These are phyloP conservation scores for Drosophila kuntzei DNA, from an alignment of 2,888 invertebrate genomes.

Conservation along the genomic window DNA sequence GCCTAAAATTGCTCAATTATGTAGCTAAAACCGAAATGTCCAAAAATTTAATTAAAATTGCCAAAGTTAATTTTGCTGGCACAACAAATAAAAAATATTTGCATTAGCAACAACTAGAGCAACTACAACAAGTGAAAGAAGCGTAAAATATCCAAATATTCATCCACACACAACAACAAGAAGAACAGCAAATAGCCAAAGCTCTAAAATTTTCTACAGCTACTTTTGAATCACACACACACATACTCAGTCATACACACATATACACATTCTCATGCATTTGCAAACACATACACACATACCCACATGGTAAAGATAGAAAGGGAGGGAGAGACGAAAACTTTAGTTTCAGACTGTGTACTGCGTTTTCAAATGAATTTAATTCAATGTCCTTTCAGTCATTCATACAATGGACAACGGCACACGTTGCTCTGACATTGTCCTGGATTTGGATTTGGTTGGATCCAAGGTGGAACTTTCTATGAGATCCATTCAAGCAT, in stretches of 20 bases:
- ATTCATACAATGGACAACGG: slow-evolving; percentile 69
- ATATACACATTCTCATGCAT: not conserved
- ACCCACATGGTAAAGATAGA: not conserved
- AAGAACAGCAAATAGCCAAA: slow-evolving; percentile 35
- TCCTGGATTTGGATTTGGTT: slow-evolving; percentile 56
- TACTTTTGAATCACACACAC: slow-evolving; percentile 46
- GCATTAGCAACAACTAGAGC: slow-evolving; percentile 28
- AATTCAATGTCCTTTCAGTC: slow-evolving; percentile 81
- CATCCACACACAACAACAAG: slow-evolving; percentile 40
- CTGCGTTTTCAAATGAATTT: slow-evolving; percentile 77
- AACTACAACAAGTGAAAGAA: slow-evolving; percentile 49
- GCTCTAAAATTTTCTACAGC: slow-evolving; percentile 40
- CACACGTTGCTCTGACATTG: slow-evolving; percentile 62
- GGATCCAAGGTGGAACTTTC: slow-evolving; percentile 66
- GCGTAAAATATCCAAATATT: slow-evolving; percentile 70
- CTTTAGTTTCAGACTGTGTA: slow-evolving; percentile 68
- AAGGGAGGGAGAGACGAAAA: slow-evolving; percentile 34
- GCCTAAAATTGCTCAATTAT: slow-evolving; percentile 53
- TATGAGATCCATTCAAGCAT: slow-evolving; percentile 69
- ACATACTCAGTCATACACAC: not conserved
- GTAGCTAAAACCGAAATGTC: slow-evolving; percentile 64
- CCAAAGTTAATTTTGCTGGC: slow-evolving; percentile 72
- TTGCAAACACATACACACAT: not conserved
- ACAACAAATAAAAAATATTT: slow-evolving; percentile 42
- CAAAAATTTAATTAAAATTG: slow-evolving; percentile 78